A percentile compares a stretch with the other conserved stretches of the same genome.
These are phyloP conservation scores for Sturnira hondurensis DNA, from an alignment of 2,113 vertebrate genomes.

Conservation along the genomic window DNA sequence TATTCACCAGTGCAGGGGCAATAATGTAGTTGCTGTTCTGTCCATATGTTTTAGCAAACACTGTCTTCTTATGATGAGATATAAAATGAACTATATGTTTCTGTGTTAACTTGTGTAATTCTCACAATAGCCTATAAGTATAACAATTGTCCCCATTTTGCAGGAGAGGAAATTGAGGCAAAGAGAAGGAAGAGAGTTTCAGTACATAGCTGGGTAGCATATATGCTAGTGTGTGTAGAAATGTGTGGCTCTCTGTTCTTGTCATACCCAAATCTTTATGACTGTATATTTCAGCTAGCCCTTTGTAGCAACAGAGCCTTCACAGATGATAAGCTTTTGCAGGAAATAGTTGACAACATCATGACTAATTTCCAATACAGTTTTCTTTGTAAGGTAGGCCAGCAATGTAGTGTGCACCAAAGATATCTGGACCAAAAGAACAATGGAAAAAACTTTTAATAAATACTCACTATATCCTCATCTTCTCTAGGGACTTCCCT, in stretches of 20 bases:
- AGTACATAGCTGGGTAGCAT: accelerated
- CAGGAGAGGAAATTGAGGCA: background rate
- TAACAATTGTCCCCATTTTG: background rate
- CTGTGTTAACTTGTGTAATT: background rate
- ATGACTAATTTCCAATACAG: background rate
- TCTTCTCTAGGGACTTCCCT: background rate
- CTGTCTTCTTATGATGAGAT: accelerated
- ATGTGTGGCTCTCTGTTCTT: background rate
- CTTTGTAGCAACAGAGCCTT: background rate
- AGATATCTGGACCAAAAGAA: background rate
- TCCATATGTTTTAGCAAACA: background rate
- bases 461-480: background rate
- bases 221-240: accelerated
- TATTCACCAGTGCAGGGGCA: accelerated
- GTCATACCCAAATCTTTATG: background rate
- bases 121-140: background rate
- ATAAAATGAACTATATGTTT: background rate
- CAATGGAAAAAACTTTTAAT: background rate
- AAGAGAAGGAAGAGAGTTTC: background rate
- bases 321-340: background rate
- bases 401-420: accelerated
- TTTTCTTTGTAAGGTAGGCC: background rate
- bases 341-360: background rate
- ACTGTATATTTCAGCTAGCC: background rate
- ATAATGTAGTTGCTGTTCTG: background rate